Conservation (phyloP, 2,797 vertebrate species). For the Chrysocyon brachyurus region DNA sequence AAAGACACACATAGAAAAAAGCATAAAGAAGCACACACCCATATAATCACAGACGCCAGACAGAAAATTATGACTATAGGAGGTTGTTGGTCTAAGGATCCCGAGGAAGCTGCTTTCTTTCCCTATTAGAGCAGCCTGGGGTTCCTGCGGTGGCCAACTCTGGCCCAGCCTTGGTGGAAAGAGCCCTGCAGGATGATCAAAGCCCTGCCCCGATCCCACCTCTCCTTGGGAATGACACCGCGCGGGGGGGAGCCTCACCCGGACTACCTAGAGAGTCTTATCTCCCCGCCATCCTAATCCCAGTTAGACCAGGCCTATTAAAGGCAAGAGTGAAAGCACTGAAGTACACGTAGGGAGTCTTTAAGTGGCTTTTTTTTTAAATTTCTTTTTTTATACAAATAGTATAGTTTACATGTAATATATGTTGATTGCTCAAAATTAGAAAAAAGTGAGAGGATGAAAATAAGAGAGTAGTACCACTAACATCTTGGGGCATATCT, state of each 20-base stretch:
- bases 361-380: neutral
- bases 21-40: neutral
- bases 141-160: neutral
- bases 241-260: too few relatives aligned
- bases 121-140: neutral
- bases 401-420: neutral
- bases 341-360: neutral
- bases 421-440: constrained; percentile 14
- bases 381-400: neutral
- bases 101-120: neutral
- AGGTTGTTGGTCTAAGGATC: neutral
- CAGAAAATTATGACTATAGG: rapidly evolving
- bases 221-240: neutral
- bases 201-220: neutral
- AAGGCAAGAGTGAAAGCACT: neutral
- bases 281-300: neutral
- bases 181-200: neutral
- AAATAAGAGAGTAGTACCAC: neutral
- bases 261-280: neutral
- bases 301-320: neutral
- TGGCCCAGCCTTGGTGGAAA: neutral
- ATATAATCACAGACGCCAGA: neutral
- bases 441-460: neutral
- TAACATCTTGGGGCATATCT: neutral
- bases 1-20: neutral